A percentile compares a stretch with the other conserved stretches of the same genome.
phyloP scores from a whole-genome alignment of 2,113 vertebrate genomes.

The Sorex araneus region DNA sequence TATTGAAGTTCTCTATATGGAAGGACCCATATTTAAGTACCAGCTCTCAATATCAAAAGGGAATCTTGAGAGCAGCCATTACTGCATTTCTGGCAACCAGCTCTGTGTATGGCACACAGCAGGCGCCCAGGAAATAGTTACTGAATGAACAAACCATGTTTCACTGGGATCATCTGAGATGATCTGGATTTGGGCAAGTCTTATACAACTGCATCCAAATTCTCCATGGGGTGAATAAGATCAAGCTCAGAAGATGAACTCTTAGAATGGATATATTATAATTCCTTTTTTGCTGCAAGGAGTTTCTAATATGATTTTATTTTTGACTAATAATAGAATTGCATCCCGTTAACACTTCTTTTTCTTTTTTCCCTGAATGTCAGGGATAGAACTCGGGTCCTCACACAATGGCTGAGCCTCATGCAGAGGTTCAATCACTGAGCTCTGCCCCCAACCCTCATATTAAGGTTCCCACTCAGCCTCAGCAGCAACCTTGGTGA shows the following conservation, averaged over 20 bases:
- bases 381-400: no score
- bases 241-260: constrained; percentile 19
- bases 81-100: constrained; percentile 19
- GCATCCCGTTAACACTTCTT: neutral
- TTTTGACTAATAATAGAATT: constrained; percentile 44
- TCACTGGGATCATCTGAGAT: neutral
- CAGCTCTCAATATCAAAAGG: neutral
- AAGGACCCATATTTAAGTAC: constrained; percentile 4
- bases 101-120: neutral
- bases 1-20: constrained; percentile 30
- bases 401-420: no score
- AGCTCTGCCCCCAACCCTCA: no score
- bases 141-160: constrained; percentile 4
- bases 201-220: neutral
- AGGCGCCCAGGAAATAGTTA: constrained; percentile 46
- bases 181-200: neutral
- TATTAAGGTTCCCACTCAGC: constrained; percentile 35
- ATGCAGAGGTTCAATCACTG: no score
- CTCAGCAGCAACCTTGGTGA: constrained; percentile 60
- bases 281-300: neutral
- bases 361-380: no score
- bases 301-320: constrained; percentile 64
- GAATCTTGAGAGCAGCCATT: constrained; percentile 10
- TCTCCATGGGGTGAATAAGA: neutral
- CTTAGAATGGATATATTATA: constrained; percentile 2